Percentiles rank a stretch among this genome's conserved stretches.
phyloP scores from a whole-genome alignment of 2,888 invertebrate species.

The Phengaris arion region DNA sequence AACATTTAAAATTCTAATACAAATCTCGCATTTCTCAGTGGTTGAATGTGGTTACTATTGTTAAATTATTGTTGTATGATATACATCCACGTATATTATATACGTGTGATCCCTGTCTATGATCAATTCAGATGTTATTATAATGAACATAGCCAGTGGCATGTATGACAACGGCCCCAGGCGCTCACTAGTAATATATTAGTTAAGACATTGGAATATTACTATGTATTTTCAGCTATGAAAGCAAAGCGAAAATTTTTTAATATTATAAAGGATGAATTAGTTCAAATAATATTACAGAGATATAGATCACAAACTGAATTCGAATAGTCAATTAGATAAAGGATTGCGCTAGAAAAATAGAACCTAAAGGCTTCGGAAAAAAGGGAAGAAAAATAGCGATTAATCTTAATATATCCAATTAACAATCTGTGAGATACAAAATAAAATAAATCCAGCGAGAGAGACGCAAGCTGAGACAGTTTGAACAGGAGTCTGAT shows the following conservation, averaged over 20 bases:
- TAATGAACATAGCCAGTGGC: conserved; percentile 11
- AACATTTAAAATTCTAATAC: not conserved
- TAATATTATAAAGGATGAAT: not conserved
- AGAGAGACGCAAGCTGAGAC: conserved; percentile 29
- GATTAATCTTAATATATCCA: conserved; percentile 28
- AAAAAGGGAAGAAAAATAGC: conserved; percentile 5
- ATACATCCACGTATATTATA: not conserved
- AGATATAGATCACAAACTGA: not conserved
- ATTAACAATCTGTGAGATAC: conserved; percentile 26
- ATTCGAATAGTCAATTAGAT: not conserved
- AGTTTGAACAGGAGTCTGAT: conserved; percentile 35
- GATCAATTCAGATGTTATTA: conserved; percentile 17
- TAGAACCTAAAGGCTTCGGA: not conserved
- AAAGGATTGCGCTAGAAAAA: not conserved
- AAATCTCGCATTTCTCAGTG: not conserved
- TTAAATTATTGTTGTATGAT: not conserved
- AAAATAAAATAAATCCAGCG: conserved; percentile 29
- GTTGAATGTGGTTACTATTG: not conserved
- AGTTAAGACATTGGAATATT: conserved; percentile 16
- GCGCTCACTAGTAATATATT: conserved; percentile 20
- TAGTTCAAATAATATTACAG: not conserved
- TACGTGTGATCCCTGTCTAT: not conserved
- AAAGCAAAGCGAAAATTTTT: not conserved
- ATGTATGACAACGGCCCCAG: conserved; percentile 12
- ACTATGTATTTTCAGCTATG: conserved; percentile 15